Conservation (phyloP, 2,797 vertebrate species). For the Myotis findleyi region DNA sequence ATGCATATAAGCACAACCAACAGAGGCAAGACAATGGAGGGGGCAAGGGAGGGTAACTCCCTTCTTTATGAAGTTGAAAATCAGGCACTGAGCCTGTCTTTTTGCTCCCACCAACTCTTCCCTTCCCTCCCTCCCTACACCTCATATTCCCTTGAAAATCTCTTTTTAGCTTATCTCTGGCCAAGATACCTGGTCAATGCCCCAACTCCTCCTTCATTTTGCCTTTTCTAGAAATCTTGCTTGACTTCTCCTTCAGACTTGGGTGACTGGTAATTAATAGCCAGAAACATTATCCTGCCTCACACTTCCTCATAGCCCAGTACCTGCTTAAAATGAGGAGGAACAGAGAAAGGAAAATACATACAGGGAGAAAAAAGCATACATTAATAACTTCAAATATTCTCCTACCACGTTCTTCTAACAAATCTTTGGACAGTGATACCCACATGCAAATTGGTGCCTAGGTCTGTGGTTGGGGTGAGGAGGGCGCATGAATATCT, state of each 20-base stretch:
- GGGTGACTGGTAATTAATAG: neutral
- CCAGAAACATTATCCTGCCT: neutral
- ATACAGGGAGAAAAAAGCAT: neutral
- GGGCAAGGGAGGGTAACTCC: no score
- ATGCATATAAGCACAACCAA: no score
- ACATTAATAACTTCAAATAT: neutral
- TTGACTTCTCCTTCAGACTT: neutral
- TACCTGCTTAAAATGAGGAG: neutral
- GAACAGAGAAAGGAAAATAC: neutral
- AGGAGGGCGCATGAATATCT: neutral
- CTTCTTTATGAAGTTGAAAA: neutral
- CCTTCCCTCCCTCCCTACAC: neutral
- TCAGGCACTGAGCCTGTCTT: neutral
- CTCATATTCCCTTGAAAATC: neutral
- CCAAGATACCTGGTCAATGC: neutral
- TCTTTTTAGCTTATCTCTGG: neutral
- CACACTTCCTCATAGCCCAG: neutral
- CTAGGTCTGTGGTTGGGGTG: neutral
- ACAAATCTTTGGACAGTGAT: neutral
- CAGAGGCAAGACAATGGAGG: no score
- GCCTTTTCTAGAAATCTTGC: neutral
- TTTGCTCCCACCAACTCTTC: neutral
- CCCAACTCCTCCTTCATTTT: neutral
- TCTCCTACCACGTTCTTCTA: neutral
- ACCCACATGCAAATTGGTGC: neutral